Base-by-base conservation (phyloP, 2,888 invertebrate species). In the Pristionchus arcanus region DNA sequence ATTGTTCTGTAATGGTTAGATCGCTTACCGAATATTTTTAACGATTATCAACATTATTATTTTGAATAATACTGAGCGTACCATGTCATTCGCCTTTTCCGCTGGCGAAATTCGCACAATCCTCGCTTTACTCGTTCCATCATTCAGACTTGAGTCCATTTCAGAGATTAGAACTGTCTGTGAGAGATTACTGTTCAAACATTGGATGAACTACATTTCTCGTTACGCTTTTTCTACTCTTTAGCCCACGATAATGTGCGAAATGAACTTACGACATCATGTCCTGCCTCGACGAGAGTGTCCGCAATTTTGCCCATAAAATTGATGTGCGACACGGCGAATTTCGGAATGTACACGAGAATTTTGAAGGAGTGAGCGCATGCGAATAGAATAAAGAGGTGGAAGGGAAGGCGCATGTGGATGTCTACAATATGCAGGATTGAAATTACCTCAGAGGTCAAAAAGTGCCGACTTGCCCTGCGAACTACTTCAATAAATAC, bases 221-320 rank as follows among this genome's bases (percentile, higher is more conserved):
- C n/a, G n/a, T n/a, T n/a, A n/a, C n/a, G n/a, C n/a, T n/a, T n/a
- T n/a, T n/a, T n/a, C n/a, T n/a, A n/a, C n/a, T n/a, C n/a, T n/a
- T n/a, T n/a, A n/a, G n/a, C n/a, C n/a, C n/a, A n/a, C n/a, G n/a
- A n/a, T n/a, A n/a, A n/a, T n/a, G n/a, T n/a, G 37, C 53, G 9
- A 59, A 15, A 21, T n/a, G n/a, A 89, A 87, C 90, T 89, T 3
- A 91, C 92, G 68, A 92, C 91, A 90, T 92, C 90, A 53, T 92
- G 91, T 13, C 91, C 92, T 31, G 92, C 91, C n/a, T 92, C 91
- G 0, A 90, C 91, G 0, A 92, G 84, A 53, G 89, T 91, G 66
- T 92, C 91, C 0, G 92, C 92, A 0, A 92, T 31, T 42, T 83
- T 90, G 11, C 90, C 92, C 90, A 92, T 90, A 90, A 91, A 92